Conservation (phyloP, 1,140 invertebrate species). For the Drosophila quadrilineata region DNA sequence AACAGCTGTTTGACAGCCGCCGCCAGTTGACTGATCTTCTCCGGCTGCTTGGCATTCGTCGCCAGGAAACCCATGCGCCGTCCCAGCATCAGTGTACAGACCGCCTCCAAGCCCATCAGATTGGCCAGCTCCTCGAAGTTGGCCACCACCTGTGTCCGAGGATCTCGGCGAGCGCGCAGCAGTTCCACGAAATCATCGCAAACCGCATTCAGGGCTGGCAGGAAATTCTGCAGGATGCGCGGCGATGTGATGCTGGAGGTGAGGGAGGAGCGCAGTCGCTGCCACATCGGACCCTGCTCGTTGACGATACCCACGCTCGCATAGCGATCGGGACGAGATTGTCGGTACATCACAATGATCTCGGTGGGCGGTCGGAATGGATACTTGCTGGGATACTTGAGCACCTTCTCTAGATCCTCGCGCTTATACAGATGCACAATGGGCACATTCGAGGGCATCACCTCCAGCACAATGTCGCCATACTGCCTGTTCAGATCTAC, state of each 20-base stretch:
- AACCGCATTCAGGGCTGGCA: conserved; percentile 89
- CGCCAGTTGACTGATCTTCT: conserved; percentile 84
- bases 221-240: conserved; percentile 88
- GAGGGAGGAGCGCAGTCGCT: conserved; percentile 86
- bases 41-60: conserved; percentile 82
- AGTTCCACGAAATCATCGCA: conserved; percentile 90
- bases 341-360: conserved; percentile 89
- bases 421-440: conserved; percentile 89
- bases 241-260: conserved; percentile 90
- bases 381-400: conserved; percentile 86
- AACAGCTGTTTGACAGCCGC: conserved; percentile 89
- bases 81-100: conserved; percentile 89
- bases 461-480: conserved; percentile 90
- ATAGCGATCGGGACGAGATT: conserved; percentile 88
- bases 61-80: conserved; percentile 90
- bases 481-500: conserved; percentile 87
- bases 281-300: conserved; percentile 93
- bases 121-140: conserved; percentile 89
- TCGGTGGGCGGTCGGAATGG: conserved; percentile 92
- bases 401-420: conserved; percentile 89
- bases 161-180: conserved; percentile 83
- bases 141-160: conserved; percentile 82
- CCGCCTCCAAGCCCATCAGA: conserved; percentile 90
- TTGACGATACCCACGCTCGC: conserved; percentile 90
- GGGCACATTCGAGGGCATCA: conserved; percentile 87